A percentile compares a stretch with the other conserved stretches of the same genome.
Conservation (phyloP, 2,797 vertebrate genomes). For the Chrysocyon brachyurus region DNA sequence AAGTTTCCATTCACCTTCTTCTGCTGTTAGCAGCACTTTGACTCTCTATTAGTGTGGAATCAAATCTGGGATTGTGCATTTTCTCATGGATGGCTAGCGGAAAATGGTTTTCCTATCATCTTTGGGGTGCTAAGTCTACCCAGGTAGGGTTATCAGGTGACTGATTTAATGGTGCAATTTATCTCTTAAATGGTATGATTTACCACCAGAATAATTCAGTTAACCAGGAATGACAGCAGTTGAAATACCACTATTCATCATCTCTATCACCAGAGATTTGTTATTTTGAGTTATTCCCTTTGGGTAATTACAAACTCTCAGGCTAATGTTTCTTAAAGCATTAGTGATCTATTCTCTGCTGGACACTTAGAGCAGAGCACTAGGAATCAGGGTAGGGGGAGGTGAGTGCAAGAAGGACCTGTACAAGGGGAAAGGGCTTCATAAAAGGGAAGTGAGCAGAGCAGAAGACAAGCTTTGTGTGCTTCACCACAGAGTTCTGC, state of each 20-base stretch:
- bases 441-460: slow-evolving; percentile 14
- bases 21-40: neutral
- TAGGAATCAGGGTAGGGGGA: neutral
- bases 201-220: slow-evolving; percentile 20
- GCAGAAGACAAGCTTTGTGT: neutral
- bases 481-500: neutral
- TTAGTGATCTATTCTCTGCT: neutral
- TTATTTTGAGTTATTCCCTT: slow-evolving; percentile 7
- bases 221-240: neutral
- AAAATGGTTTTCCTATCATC: neutral
- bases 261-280: neutral
- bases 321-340: neutral
- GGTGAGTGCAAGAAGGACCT: neutral
- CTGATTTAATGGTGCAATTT: neutral
- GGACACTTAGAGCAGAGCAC: neutral
- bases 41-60: neutral
- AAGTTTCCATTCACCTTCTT: neutral
- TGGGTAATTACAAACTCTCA: slow-evolving; percentile 23
- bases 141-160: neutral
- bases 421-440: slow-evolving; percentile 3
- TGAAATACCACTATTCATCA: neutral
- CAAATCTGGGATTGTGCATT: neutral
- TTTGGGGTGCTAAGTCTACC: neutral
- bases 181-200: neutral
- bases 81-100: neutral